phyloP scores from a whole-genome alignment of 2,888 invertebrate genomes.

The Esperia sulphurella region DNA sequence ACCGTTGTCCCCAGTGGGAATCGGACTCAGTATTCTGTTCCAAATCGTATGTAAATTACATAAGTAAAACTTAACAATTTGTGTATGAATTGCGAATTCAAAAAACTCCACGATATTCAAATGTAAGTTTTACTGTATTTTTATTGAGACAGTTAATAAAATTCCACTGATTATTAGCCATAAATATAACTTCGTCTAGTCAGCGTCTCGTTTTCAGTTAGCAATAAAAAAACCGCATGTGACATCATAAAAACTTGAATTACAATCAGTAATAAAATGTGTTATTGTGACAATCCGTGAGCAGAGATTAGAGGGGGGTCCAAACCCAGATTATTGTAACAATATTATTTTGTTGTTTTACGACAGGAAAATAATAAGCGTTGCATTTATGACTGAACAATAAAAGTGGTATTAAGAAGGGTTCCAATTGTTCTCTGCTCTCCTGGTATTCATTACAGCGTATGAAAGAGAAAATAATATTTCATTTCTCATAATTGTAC shows the following conservation, averaged over 20 bases:
- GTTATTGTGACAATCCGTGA: conserved; percentile 48
- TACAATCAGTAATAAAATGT: conserved; percentile 65
- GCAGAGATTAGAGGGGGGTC: conserved; percentile 50
- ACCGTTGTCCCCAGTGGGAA: no score
- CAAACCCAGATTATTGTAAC: conserved; percentile 53
- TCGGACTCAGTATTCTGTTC: no score
- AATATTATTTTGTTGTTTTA: conserved; percentile 74
- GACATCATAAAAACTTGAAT: conserved; percentile 55
- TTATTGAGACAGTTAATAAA: conserved; percentile 8
- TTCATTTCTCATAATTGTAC: conserved; percentile 10
- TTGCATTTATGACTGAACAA: conserved; percentile 58
- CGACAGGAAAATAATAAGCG: conserved; percentile 72
- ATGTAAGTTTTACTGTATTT: conserved; percentile 5
- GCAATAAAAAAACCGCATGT: conserved; percentile 57
- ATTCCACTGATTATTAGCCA: conserved; percentile 7
- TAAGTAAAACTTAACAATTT: no score
- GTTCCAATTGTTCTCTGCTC: conserved; percentile 32
- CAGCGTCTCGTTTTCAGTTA: conserved; percentile 43
- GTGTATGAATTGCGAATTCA: no score
- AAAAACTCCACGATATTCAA: conserved; percentile 4
- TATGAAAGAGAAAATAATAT: conserved; percentile 14
- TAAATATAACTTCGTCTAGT: conserved; percentile 9
- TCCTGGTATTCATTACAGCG: conserved; percentile 17
- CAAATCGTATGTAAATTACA: no score
- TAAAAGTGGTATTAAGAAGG: conserved; percentile 56